Evolutionary conservation across 2,888 invertebrate species (phyloP).

Genomic region (Blastobasis lacticolella): DNA sequence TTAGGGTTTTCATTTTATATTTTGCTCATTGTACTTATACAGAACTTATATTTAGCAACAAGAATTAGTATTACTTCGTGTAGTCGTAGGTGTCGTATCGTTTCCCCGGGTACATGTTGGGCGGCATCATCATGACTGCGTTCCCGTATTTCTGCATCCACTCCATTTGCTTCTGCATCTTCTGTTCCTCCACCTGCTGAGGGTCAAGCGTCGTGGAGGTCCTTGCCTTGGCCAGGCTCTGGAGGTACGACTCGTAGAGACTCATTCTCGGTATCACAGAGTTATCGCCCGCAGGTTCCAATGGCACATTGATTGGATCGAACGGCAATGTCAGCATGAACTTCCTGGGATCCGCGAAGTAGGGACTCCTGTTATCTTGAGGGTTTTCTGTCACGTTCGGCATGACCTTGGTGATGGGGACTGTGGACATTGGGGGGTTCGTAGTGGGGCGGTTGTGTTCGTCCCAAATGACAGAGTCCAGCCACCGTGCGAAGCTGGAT

Average conservation of each 20-base stretch:
- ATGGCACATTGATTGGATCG: conserved; percentile 53
- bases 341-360: conserved; percentile 35
- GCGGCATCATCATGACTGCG: conserved; percentile 27
- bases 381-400: conserved; percentile 24
- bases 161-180: conserved; percentile 18
- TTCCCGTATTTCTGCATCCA: conserved; percentile 38
- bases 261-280: conserved; percentile 59
- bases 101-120: conserved; percentile 20
- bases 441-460: conserved; percentile 44
- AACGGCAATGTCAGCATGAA: conserved; percentile 55
- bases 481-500: conserved; percentile 47
- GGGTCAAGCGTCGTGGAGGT: conserved; percentile 40
- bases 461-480: conserved; percentile 61
- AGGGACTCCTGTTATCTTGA: conserved; percentile 16
- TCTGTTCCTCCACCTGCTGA: conserved; percentile 15
- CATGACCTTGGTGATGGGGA: conserved; percentile 11
- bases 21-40: too few species aligned
- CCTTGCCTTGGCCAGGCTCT: conserved; percentile 35
- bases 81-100: conserved; percentile 36
- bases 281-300: conserved; percentile 57
- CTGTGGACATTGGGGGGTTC: conserved; percentile 9
- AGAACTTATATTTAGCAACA: too few species aligned
- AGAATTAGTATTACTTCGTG: too few species aligned
- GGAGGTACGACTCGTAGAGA: conserved; percentile 58
- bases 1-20: too few species aligned